These are phyloP conservation scores for Zhuqinia jingwanae DNA, from an alignment of 2,888 invertebrate species.

Conservation along the genomic window DNA sequence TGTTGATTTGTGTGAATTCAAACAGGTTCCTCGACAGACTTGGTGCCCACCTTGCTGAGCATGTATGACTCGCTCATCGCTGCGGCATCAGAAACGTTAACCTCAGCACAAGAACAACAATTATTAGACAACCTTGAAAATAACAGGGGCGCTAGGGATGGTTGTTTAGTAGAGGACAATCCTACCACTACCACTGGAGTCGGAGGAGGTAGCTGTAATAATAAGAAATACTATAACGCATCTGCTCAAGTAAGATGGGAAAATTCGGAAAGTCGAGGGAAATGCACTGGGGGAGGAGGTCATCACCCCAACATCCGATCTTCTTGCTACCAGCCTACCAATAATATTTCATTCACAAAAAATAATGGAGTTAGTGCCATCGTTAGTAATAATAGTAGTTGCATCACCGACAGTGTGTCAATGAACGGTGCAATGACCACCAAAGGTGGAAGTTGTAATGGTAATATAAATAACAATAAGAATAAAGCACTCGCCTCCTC, in stretches of 20 bases:
- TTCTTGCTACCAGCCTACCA: slow-evolving; percentile 42
- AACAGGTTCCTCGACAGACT: slow-evolving; percentile 90
- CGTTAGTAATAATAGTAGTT: slow-evolving; percentile 23
- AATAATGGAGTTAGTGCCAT: slow-evolving; percentile 60
- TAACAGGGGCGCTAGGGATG: slow-evolving; percentile 38
- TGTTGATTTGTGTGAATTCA: slow-evolving; percentile 81
- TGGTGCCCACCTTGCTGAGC: slow-evolving; percentile 92
- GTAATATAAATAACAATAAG: slow-evolving; percentile 73
- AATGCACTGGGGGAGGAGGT: slow-evolving; percentile 50
- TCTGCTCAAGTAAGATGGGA: slow-evolving; percentile 71
- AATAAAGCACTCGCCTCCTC: slow-evolving; percentile 62
- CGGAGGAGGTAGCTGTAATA: background rate
- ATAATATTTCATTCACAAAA: slow-evolving; percentile 44
- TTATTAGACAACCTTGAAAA: slow-evolving; percentile 71
- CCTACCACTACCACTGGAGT: background rate
- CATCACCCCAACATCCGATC: slow-evolving; percentile 63
- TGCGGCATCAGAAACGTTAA: slow-evolving; percentile 73
- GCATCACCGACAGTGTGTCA: slow-evolving; percentile 17
- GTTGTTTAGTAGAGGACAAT: slow-evolving; percentile 53
- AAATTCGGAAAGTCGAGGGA: slow-evolving; percentile 56
- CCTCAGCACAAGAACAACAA: slow-evolving; percentile 64
- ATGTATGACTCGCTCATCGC: slow-evolving; percentile 90
- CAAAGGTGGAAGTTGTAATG: slow-evolving; percentile 62
- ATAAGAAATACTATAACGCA: slow-evolving; percentile 48
- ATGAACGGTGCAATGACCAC: slow-evolving; percentile 68